Evolutionary conservation across 2,888 invertebrate species (phyloP), one percentile per base, ranked within the genome.

Genomic region (Athripsodes cinereus): DNA sequence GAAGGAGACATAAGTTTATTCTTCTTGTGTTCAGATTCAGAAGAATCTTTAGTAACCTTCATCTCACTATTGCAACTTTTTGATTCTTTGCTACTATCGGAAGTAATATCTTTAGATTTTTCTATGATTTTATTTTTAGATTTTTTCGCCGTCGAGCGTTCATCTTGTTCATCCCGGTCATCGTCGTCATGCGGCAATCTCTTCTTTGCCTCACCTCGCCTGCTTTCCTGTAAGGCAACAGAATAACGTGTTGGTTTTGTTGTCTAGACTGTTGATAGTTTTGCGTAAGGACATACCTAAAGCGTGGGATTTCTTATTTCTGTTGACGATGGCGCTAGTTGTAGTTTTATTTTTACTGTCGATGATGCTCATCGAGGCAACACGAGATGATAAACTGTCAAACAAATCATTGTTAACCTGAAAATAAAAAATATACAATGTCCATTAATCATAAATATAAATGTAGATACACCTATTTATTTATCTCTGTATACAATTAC

Each of bases 331-430:
- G 5, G 26, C 3, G 10, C 26, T n/a, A n/a, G n/a, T n/a, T n/a
- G n/a, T n/a, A n/a, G 31, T 31, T 11, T 31, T 31, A 8, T 31
- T 40, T 40, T 40, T 40, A 71, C 68, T 67, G 73, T 74, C 73
- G 72, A 71, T 71, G 65, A 79, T 72, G 71, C 77, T 76, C 74
- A 79, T 76, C 74, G 75, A 74, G 69, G 77, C 75, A 68, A 79
- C 70, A 67, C 70, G 73, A 72, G 75, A 73, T 69, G 77, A 74
- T 71, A 79, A 75, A 70, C 72, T 74, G 66, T 78, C 75, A 64
- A 61, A 53, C 48, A 77, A 70, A 62, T 71, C 72, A 22, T 73
- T 71, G 64, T 66, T 66, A 64, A 67, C 73, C 78, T 78, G 76
- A 64, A 67, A 64, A 55, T 47, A 56, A 61, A 21, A 57, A 48